A percentile compares a stretch with the other conserved stretches of the same genome.
phyloP scores from a whole-genome alignment of 2,797 vertebrate genomes.

The Halcyon chelicuti region DNA sequence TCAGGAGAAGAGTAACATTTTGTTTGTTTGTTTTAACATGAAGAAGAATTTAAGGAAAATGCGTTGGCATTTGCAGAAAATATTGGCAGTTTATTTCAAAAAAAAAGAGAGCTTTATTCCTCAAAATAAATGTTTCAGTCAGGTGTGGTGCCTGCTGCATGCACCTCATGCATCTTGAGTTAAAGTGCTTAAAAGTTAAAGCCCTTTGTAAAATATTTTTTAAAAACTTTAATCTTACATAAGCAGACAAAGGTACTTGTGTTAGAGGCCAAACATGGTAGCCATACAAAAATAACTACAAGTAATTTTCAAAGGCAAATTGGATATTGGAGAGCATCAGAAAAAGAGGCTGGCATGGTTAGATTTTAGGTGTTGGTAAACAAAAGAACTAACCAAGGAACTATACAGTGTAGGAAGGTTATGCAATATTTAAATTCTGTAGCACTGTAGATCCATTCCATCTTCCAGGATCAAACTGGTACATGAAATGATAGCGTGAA shows the following conservation, averaged over 20 bases:
- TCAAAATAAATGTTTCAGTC: neutral
- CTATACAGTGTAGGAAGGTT: neutral
- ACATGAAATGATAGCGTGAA: neutral
- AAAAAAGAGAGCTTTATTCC: neutral
- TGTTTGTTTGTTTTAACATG: neutral
- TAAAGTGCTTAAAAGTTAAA: neutral
- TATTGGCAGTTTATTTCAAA: neutral
- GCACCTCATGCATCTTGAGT: neutral
- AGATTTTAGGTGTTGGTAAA: neutral
- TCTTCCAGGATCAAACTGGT: neutral
- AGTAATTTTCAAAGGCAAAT: neutral
- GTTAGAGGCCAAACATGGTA: neutral
- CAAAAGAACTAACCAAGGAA: neutral
- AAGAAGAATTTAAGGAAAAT: neutral
- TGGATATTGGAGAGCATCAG: neutral
- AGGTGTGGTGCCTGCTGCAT: neutral
- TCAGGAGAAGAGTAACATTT: neutral
- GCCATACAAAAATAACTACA: neutral
- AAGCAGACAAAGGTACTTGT: neutral
- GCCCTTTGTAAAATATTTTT: neutral
- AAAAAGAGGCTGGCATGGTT: neutral
- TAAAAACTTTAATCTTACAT: neutral
- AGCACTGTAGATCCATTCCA: rapidly evolving
- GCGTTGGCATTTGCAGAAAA: neutral
- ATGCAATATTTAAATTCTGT: neutral